These are phyloP conservation scores for Macrocentrus cingulum DNA, from an alignment of 1,140 invertebrate genomes.

Conservation along the genomic window DNA sequence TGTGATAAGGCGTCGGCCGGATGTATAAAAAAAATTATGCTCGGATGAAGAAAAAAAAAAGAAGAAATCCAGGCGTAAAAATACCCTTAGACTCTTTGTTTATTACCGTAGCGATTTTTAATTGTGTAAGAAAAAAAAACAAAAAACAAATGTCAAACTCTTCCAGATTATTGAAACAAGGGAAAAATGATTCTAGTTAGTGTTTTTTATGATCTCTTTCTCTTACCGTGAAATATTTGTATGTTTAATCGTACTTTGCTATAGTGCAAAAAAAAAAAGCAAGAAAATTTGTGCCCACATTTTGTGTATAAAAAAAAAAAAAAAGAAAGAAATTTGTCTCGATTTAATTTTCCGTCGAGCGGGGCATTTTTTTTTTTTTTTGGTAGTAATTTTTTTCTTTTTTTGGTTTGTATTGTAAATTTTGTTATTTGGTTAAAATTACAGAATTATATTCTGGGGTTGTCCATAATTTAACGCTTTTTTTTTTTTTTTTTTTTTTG, in stretches of 20 bases:
- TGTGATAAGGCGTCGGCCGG: conserved; percentile 29
- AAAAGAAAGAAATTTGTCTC: too few relatives aligned
- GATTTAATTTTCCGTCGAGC: too few relatives aligned
- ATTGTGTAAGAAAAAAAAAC: conserved; percentile 45
- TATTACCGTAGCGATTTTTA: conserved; percentile 51
- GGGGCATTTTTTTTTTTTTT: conserved; percentile 51
- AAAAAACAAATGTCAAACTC: conserved; percentile 43
- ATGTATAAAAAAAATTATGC: conserved; percentile 40
- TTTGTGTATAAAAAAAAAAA: conserved; percentile 58
- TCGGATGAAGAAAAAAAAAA: conserved; percentile 24
- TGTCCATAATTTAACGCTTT: conserved; percentile 55
- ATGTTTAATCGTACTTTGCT: conserved; percentile 47
- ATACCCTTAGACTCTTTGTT: conserved; percentile 45
- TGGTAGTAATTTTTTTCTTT: conserved; percentile 47
- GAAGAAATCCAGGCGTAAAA: conserved; percentile 1
- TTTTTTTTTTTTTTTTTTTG: conserved; percentile 30
- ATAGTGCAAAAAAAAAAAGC: too few relatives aligned
- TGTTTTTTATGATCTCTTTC: conserved; percentile 61
- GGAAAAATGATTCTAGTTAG: conserved; percentile 57
- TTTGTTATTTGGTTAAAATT: conserved; percentile 34
- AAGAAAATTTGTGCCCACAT: conserved; percentile 54
- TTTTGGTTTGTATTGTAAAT: conserved; percentile 41
- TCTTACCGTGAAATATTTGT: conserved; percentile 47
- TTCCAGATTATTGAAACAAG: conserved; percentile 48
- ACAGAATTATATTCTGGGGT: conserved; percentile 45